Base-by-base conservation (phyloP, 2,888 invertebrate genomes). In the Mythimna vitellina region DNA sequence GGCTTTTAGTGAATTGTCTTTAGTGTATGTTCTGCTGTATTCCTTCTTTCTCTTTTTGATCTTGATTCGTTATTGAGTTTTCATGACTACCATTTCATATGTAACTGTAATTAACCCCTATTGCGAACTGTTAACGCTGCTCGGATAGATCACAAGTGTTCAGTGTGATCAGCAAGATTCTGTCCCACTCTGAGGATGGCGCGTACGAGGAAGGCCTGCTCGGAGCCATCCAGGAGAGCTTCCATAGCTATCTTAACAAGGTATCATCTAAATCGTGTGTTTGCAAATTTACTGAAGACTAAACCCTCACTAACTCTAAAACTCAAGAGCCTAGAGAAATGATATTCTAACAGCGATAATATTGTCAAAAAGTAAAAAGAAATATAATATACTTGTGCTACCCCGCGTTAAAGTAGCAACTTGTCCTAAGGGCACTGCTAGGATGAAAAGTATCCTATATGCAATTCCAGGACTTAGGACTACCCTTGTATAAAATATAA, bases 81-180 rank as follows among this genome's bases (percentile, higher is more conserved):
- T 46, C 46, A 46, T 46, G 7, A 46, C 46, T 17, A 20, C 17
- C 17, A 46, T 46, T 14, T n/a, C 9, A n/a, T 20, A 61, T 56
- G 4, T 49, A 8, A 29, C 4, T 46, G 46, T 46, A 22, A 62
- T 22, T 73, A 60, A 80, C 29, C 65, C 14, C 54, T 38, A 54
- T 69, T 83, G 72, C 80, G 75, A 74, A 87, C 78, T 89, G 81
- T 93, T 92, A 88, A 91, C 79, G 93, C 93, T 92, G 92, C 94
- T 73, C 62, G 93, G 93, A 91, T 80, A 97, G 97, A 92, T 98
- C 98, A 76, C 98, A 99, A 93, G 99, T 99, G 14, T 99, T 99
- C 93, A 99, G 98, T 89, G 99, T 99, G 91, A 99, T 99, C 87
- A 99, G 99, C 90, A 99, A 99, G 96, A 99, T 99, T 76, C 96